Evolutionary conservation across 2,888 invertebrate genomes (phyloP).

Genomic region (Mantis religiosa): DNA sequence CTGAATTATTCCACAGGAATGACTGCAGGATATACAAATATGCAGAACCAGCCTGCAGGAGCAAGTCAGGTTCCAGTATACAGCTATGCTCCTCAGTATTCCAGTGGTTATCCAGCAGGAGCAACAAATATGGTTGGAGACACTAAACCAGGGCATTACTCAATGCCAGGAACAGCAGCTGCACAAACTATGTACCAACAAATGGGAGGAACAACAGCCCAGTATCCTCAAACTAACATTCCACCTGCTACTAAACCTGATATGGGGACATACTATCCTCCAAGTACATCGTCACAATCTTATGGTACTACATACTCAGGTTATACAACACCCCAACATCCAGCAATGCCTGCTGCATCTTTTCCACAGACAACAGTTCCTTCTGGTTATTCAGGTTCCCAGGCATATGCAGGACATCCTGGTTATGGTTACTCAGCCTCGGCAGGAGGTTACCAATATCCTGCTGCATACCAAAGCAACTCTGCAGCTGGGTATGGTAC

Average conservation of each 20-base stretch:
- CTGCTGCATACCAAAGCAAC: constrained; percentile 50
- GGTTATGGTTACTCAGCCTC: constrained; percentile 57
- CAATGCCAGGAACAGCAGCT: neutral
- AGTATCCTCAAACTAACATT: neutral
- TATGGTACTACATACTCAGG: neutral
- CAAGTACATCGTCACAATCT: neutral
- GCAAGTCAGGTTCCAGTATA: neutral
- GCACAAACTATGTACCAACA: neutral
- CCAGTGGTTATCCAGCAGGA: neutral
- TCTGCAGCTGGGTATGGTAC: neutral
- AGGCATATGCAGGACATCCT: constrained; percentile 52
- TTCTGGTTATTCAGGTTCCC: constrained; percentile 22
- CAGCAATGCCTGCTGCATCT: neutral
- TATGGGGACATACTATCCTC: neutral
- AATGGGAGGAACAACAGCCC: neutral
- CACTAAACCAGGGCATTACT: neutral
- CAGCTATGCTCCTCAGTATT: neutral
- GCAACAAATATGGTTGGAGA: neutral
- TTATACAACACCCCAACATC: too few relatives aligned
- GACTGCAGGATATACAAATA: neutral
- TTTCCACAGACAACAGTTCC: neutral
- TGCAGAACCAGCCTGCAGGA: neutral
- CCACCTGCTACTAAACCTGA: neutral
- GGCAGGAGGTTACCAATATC: constrained; percentile 58
- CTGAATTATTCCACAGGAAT: neutral